Evolutionary conservation across 2,113 vertebrate genomes (phyloP), one percentile per base, ranked within the genome.

Genomic region (Megatriorchis doriae): DNA sequence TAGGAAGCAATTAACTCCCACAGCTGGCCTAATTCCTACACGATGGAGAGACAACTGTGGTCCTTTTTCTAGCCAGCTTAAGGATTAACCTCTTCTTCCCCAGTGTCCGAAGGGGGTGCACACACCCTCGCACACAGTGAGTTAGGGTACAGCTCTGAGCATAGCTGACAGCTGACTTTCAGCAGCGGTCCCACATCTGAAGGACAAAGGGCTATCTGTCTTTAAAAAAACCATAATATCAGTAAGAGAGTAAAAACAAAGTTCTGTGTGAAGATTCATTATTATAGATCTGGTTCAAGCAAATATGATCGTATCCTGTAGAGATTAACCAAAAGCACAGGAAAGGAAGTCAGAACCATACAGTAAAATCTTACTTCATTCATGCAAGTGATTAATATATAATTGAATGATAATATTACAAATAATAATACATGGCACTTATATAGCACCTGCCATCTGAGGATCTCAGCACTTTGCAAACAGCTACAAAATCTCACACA

Each of bases 341-440:
- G 31, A 78, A 81, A 62, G 18, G 32, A 91, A 73, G 32, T 52
- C 22, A 81, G 79, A 67, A 77, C 20, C 3, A 4, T 34, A 23
- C 6, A 81, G 43, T 56, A 84, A 88, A 92, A 72, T 50, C 48
- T 85, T 81, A 34, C 72, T 66, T 95, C 48, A 72, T 56, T 83
- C 48, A 67, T 82, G 45, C 6, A 66, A 84, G 23, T 27, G 53
- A 86, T 93, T 90, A 88, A 80, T 43, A 61, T 31, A 48, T 75
- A 86, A 86, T 63, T 66, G 36, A 93, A 92, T 61, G 2, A 40
- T 65, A 88, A 90, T 86, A 90, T 53, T 83, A 66, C 56, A 90
- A 87, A 93, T 88, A 96, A 89, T 93, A 88, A 86, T 94, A 97
- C 83, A 93, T 94, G 86, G 75, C 84, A 94, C 45, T 96, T 97